Percentiles rank a stretch among this genome's conserved stretches.
These are phyloP conservation scores for Athene cunicularia DNA, from an alignment of 2,113 vertebrate species.

Conservation along the genomic window DNA sequence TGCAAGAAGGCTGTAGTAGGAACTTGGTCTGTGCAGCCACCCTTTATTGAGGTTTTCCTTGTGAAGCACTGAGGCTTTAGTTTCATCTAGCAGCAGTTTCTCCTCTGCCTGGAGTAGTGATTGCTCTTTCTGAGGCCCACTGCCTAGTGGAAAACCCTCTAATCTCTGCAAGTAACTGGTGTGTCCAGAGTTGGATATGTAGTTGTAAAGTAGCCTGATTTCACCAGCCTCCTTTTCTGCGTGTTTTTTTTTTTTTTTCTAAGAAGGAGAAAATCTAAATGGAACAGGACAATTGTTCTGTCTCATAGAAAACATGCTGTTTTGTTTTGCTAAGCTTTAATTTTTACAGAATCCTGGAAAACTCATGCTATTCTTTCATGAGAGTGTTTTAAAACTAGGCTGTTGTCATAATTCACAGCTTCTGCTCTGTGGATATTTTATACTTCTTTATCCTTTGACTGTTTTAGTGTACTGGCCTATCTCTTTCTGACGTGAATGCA, in stretches of 20 bases:
- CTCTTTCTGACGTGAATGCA: neutral
- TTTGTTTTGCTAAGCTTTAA: neutral
- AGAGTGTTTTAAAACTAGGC: neutral
- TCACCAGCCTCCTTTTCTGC: neutral
- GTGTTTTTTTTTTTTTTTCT: neutral
- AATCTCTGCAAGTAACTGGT: neutral
- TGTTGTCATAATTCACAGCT: neutral
- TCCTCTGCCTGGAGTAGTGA: neutral
- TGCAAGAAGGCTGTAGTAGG: neutral
- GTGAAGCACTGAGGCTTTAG: neutral
- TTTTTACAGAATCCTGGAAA: neutral
- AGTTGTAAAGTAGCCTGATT: neutral
- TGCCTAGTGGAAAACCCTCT: neutral
- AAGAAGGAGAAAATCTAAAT: neutral
- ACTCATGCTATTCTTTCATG: neutral
- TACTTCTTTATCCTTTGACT: neutral
- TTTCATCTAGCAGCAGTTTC: neutral
- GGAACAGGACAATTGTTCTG: neutral
- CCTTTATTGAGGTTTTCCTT: neutral
- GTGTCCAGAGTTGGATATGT: neutral
- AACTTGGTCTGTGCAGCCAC: neutral
- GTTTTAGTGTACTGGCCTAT: neutral
- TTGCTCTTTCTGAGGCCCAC: neutral
- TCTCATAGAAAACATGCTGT: neutral
- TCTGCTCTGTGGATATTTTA: neutral